Evolutionary conservation across 2,888 invertebrate genomes (phyloP).

Genomic region (Stenoptilia bipunctidactyla): DNA sequence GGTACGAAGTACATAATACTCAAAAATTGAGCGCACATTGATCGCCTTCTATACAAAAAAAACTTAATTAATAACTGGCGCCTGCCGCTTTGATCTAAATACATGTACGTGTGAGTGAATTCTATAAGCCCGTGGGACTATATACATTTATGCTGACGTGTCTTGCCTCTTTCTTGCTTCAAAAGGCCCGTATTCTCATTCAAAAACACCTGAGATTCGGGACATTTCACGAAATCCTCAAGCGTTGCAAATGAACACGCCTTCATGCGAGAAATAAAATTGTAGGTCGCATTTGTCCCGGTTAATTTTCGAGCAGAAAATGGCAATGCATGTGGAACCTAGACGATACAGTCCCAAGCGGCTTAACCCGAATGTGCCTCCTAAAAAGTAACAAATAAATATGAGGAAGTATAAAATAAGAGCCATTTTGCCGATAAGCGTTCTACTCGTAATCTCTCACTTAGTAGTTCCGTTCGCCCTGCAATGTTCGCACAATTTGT

Average conservation of each 20-base stretch:
- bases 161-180: conserved; percentile 37
- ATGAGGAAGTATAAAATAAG: conserved; percentile 57
- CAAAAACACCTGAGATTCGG: neutral
- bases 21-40: conserved; percentile 38
- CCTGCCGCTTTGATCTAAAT: conserved; percentile 70
- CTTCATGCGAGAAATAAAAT: conserved; percentile 32
- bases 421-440: conserved; percentile 61
- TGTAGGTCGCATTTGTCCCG: conserved; percentile 27
- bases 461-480: conserved; percentile 72
- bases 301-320: conserved; percentile 40
- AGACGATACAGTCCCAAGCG: conserved; percentile 46
- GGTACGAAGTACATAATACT: conserved; percentile 52
- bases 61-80: conserved; percentile 62
- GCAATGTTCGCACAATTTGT: conserved; percentile 72
- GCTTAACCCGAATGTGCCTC: conserved; percentile 57
- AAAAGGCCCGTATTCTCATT: conserved; percentile 2
- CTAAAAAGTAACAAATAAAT: conserved; percentile 61
- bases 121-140: conserved; percentile 38
- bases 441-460: conserved; percentile 71
- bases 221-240: no score
- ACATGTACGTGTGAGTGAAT: conserved; percentile 78
- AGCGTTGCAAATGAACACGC: conserved; percentile 8
- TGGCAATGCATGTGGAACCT: conserved; percentile 49
- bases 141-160: conserved; percentile 23
- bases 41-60: conserved; percentile 33